Conservation (phyloP, 2,888 invertebrate species). For the Andrena hattorfiana region DNA sequence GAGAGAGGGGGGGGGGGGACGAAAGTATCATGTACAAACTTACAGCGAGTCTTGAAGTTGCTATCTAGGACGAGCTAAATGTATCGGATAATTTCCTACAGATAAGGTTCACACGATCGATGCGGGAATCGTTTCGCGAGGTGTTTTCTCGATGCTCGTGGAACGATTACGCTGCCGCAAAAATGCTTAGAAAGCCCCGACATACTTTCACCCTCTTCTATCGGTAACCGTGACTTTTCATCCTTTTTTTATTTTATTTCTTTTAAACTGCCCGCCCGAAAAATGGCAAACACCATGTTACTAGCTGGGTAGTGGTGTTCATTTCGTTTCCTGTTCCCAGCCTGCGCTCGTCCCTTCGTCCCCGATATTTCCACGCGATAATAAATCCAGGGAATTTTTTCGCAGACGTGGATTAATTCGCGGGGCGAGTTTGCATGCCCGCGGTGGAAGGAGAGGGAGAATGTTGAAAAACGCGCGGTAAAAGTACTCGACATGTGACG, state of each 20-base stretch:
- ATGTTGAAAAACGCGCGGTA: conserved; percentile 74
- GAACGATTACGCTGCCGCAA: not conserved
- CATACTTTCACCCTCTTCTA: conserved; percentile 10
- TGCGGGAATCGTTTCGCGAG: conserved; percentile 44
- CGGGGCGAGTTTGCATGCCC: conserved; percentile 54
- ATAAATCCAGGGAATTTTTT: conserved; percentile 63
- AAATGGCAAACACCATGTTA: not conserved
- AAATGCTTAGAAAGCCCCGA: conserved; percentile 14
- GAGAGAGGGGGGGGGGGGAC: not conserved
- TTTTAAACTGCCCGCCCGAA: not conserved
- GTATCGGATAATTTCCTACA: conserved; percentile 55
- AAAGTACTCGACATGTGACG: conserved; percentile 81
- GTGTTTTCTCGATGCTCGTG: conserved; percentile 21
- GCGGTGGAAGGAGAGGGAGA: conserved; percentile 55
- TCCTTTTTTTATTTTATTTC: not conserved
- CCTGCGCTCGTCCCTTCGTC: conserved; percentile 1
- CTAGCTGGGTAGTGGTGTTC: not conserved
- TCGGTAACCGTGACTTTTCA: not conserved
- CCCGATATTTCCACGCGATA: conserved; percentile 32
- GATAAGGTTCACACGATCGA: conserved; percentile 58
- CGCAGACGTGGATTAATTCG: conserved; percentile 61
- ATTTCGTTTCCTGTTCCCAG: not conserved
- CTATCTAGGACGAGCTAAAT: conserved; percentile 55
- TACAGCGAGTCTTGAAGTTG: conserved; percentile 30
- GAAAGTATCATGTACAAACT: conserved; percentile 30